Evolutionary conservation across 2,113 vertebrate genomes (phyloP).

Genomic region (Scopus umbretta): DNA sequence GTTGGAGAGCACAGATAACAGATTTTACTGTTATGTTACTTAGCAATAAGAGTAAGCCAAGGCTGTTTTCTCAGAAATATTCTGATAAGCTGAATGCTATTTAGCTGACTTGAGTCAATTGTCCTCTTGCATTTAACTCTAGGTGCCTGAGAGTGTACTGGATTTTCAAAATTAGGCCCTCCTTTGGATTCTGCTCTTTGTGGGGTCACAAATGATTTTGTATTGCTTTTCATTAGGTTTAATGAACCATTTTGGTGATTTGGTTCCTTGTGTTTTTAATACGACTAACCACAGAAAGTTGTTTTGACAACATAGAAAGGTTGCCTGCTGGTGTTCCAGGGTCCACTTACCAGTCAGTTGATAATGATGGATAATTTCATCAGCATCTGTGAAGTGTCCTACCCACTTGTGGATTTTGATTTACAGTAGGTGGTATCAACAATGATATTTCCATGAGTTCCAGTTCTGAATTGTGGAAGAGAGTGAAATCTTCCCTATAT

Average conservation of each 20-base stretch:
- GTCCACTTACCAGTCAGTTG: neutral
- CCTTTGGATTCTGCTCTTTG: neutral
- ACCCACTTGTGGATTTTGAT: neutral
- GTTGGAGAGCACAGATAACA: neutral
- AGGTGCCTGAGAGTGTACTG: neutral
- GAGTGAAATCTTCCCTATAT: neutral
- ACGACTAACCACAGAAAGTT: neutral
- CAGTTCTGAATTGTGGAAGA: neutral
- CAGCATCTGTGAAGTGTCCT: neutral
- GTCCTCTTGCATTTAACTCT: neutral
- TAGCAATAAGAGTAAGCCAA: neutral
- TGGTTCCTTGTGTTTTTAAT: neutral
- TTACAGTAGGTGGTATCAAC: neutral
- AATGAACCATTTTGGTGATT: neutral
- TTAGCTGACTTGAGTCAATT: neutral
- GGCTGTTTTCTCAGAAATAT: neutral
- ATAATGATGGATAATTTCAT: neutral
- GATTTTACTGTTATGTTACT: neutral
- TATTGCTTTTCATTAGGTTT: neutral
- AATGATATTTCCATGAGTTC: neutral
- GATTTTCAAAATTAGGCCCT: neutral
- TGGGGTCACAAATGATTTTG: neutral
- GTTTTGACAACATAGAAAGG: neutral
- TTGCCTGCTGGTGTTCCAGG: neutral
- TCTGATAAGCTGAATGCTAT: neutral